These are phyloP conservation scores for Iselma pallidipennis DNA, from an alignment of 2,888 invertebrate species.

Conservation along the genomic window DNA sequence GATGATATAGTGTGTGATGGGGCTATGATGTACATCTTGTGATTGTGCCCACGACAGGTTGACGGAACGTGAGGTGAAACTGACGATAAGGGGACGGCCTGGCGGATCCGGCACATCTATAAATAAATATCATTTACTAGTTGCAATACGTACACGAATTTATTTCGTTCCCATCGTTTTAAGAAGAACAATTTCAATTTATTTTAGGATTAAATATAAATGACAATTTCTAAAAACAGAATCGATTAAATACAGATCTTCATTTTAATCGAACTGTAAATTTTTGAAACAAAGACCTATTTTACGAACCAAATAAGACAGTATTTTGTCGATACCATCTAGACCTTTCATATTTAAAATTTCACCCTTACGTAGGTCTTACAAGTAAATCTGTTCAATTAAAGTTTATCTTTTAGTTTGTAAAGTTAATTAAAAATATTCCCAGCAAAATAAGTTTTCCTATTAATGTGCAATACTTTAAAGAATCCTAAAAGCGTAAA, in stretches of 20 bases:
- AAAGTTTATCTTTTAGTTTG: not conserved
- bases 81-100: constrained; percentile 70
- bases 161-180: not conserved
- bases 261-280: not conserved
- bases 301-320: too few species aligned
- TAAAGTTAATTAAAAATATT: not conserved
- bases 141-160: not conserved
- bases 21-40: constrained; percentile 69
- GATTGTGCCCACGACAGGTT: constrained; percentile 77
- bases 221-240: not conserved
- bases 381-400: not conserved
- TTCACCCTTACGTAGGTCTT: not conserved
- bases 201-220: not conserved
- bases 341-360: not conserved
- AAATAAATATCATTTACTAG: constrained; percentile 41
- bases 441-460: not conserved
- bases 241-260: not conserved
- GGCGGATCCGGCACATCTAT: constrained; percentile 73
- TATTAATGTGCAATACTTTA: not conserved
- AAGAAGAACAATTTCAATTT: not conserved
- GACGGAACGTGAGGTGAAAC: constrained; percentile 73
- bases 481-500: not conserved
- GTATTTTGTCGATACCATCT: too few species aligned
- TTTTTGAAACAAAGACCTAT: too few species aligned
- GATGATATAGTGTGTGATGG: constrained; percentile 73